Base-by-base conservation (phyloP, 53 echinoderm and acorn worm species). In the Holothuria scabra region DNA sequence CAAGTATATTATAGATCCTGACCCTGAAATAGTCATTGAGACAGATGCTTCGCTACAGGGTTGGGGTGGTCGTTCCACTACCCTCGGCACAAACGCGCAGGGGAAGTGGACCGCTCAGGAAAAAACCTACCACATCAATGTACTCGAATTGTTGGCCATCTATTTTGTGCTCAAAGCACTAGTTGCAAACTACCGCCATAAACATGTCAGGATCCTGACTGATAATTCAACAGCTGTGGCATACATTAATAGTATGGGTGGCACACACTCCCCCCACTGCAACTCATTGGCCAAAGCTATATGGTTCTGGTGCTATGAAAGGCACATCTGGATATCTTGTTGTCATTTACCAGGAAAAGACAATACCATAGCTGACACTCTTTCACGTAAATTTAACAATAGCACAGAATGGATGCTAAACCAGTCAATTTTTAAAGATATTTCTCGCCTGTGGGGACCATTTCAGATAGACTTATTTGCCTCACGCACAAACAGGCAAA, bases 101-200 rank as follows among this genome's bases (percentile, higher is more conserved):
- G 88, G 91, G 28, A 70, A 41, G 33, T 46, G 70, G 74, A 79
- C 35, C 80, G 84, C 26, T 19, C 10, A 8, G 8, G 67, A 63
- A 30, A 46, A 62, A 46, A 76, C 23, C 65, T 56, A 56, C 31
- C 89, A 89, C 28, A 92, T 92, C 38, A 92, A 92, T 67, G 74
- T 76, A 18, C 87, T 90, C 14, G 92, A 92, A 66, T 63, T 86
- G 16, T 76, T 85, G 13, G 89, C 92, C n/a, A n/a, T n/a, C n/a
- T n/a, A n/a, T n/a, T n/a, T n/a, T n/a, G n/a, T n/a, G n/a, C n/a
- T n/a, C n/a, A n/a, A 86, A 80, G 67, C 80, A 10, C 90, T 92
- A 83, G 59, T 65, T 30, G 59, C 60, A 34, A 56, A 86, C 25
- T 38, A 21, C 33, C 69, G 19, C 10, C 46, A 84, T n/a, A 80